Evolutionary conservation across 2,797 vertebrate species (phyloP), one percentile per base, ranked within the genome.

Genomic region (Arnoldichthys spilopterus): DNA sequence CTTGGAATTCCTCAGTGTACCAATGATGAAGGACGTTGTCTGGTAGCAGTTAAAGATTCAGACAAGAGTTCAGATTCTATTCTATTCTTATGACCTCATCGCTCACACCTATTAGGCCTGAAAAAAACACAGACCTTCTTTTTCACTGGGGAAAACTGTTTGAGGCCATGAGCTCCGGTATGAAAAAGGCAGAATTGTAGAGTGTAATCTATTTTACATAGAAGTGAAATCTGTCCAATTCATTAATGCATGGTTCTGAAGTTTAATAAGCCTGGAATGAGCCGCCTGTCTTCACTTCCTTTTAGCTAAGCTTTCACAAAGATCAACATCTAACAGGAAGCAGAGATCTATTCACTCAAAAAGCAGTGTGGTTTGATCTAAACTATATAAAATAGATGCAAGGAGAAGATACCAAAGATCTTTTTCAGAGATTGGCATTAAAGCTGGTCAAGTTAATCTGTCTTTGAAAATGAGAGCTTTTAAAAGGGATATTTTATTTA

Each of bases 161-260:
- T 34, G 6, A 49, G 24, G 40, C 32, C 28, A 64, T 78, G 70
- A 49, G 63, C 63, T 54, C 40, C 28, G 22, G 68, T 47, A 51
- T 67, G 69, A 37, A 76, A 63, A n/a, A 76, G 64, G 56, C 28
- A 43, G 22, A 74, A 72, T 59, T 11, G 8, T 61, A 45, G 53
- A 63, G 61, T 58, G 30, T 58, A 37, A 49, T 77, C 74, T 63
- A 63, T 62, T 79, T 76, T 45, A 37, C 62, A 68, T 34, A 79
- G 63, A n/a, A 74, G 24, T 77, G 58, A 53, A 77, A 77, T 70
- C 62, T 67, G 40, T 51, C 26, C 24, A 15, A 8, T 30, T 37
- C 40, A 80, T 78, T 20, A 22, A 61, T 67, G 37, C 24, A 76
- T 13, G 7, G 32, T 47, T 72, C 49, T 72, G 63, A 61, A 72